phyloP scores from a whole-genome alignment of 53 echinoderm and acorn worm species.

The Apostichopus leukothele region DNA sequence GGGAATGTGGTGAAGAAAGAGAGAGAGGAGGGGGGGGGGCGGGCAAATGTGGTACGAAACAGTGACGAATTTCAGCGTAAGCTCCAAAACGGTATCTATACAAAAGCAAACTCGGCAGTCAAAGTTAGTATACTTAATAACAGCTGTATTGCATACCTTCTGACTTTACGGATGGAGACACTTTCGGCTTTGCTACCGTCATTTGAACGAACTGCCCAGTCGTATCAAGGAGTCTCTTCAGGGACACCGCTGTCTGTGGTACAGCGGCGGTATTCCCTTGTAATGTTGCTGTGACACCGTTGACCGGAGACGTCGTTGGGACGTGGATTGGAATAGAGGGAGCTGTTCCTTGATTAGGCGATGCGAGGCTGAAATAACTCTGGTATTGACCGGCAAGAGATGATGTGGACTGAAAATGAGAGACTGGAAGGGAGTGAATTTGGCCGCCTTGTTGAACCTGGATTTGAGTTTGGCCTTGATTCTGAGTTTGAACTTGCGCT shows the following conservation, averaged over 20 bases:
- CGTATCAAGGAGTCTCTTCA: constrained; percentile 10
- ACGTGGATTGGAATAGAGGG: constrained; percentile 60
- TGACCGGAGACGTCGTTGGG: constrained; percentile 57
- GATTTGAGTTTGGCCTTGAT: constrained; percentile 15
- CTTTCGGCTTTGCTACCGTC: not conserved
- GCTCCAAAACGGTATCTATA: too few species aligned
- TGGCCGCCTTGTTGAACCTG: constrained; percentile 9
- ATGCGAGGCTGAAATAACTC: constrained; percentile 50
- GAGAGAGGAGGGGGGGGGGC: too few species aligned
- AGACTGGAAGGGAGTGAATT: not conserved
- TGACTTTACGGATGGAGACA: not conserved
- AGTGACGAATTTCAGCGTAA: too few species aligned
- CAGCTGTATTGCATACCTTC: constrained; percentile 1
- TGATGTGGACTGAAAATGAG: not conserved
- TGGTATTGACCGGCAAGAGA: constrained; percentile 55
- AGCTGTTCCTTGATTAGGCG: constrained; percentile 25
- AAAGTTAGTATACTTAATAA: too few species aligned
- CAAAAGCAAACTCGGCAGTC: too few species aligned
- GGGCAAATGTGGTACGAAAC: too few species aligned
- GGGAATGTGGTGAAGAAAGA: too few species aligned
- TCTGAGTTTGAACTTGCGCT: constrained; percentile 3
- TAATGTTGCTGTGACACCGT: constrained; percentile 22
- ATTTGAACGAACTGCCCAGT: constrained; percentile 10
- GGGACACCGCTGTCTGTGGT: constrained; percentile 21
- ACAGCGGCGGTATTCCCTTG: constrained; percentile 40